Base-by-base conservation (phyloP, 2,113 vertebrate species). In the pig (Sus scrofa) region DNA sequence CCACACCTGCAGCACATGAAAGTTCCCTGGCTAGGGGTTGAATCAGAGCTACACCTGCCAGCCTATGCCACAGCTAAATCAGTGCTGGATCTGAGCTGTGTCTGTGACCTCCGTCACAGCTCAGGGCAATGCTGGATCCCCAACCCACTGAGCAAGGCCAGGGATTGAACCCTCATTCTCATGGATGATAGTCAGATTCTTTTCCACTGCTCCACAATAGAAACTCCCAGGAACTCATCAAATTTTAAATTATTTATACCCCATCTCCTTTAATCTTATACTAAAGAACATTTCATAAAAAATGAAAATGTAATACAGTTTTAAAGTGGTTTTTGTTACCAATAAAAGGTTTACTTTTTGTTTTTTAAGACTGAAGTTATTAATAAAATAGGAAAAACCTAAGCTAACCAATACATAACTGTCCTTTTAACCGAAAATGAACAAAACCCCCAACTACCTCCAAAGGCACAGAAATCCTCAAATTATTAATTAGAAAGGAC, bases 351-450 rank as follows among this genome's bases (percentile, higher is more conserved):
- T 79, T 86, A 89, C 11, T 83, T 82, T 95, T 85, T 81, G 62
- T 8, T 86, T 94, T 95, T 94, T 1, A 96, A 78, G 86, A 94
- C 22, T 73, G n/a, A 95, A 94, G 81, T 11, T 65, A 39, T 73
- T 34, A 95, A 60, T 68, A 82, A 85, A 93, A 79, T 16, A 71
- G 26, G 62, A 78, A 77, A 87, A 87, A 90, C n/a, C 0, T 5
- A 73, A 12, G 67, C 22, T 92, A 87, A 83, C 3, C 3, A 86
- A 84, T 34, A 32, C n/a, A 95, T 75, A 60, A 75, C 14, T 20
- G 68, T 60, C 11, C 6, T 94, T 95, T n/a, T 75, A 91, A 81
- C 6, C 63, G 67, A 93, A 87, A 95, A 79, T 16, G 92, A 83
- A 71, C 24, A 75, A 93, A 86, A 81, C 50, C 13, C 19, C 20